Base-by-base conservation (phyloP, 2,797 vertebrate species). In the Schizothorax lantsangensis region DNA sequence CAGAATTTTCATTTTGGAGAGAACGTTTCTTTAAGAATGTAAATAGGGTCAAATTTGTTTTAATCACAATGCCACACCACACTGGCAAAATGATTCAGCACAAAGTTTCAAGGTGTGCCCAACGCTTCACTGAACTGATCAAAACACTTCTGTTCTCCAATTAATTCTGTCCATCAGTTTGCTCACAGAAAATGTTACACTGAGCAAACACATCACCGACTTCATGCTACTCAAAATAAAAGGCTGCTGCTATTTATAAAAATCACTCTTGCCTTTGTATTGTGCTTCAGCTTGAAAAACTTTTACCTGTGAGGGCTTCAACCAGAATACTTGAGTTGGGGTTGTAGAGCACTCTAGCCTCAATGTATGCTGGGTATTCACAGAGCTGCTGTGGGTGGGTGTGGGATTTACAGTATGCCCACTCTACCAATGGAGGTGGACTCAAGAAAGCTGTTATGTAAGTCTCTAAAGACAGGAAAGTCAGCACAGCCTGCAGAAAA, bases 381-480 rank as follows among this genome's bases (percentile, higher is more conserved):
- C 73, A 81, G 69, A 83, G 79, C 30, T 36, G 8, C 49, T 33
- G 71, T 66, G 77, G 69, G 73, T 68, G 84, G 72, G 43, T 62
- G 43, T 38, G n/a, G 17, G 64, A 57, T 81, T 57, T 85, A 68
- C 64, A 33, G 64, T 68, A 38, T 71, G 77, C 64, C 64, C 45
- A 84, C 21, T 77, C 74, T 33, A 64, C 40, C 30, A 12, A 79
- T 69, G 83, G 74, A 84, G 19, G 33, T 79, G 68, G 75, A 73
- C 72, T 73, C 36, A 73, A 66, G 81, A 45, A 84, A 62, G 40
- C 52, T 23, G 40, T 83, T 89, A 86, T 66, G 81, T 15, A 88
- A 89, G 72, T 81, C 57, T 84, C 84, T 74, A 68, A 59, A 64
- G 49, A 66, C 77, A 59, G 1, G 45, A 73, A 40, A 64, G 23